A percentile compares a stretch with the other conserved stretches of the same genome.
These are phyloP conservation scores for Onychomys leucogaster DNA, from an alignment of 2,797 vertebrate genomes.

Conservation along the genomic window DNA sequence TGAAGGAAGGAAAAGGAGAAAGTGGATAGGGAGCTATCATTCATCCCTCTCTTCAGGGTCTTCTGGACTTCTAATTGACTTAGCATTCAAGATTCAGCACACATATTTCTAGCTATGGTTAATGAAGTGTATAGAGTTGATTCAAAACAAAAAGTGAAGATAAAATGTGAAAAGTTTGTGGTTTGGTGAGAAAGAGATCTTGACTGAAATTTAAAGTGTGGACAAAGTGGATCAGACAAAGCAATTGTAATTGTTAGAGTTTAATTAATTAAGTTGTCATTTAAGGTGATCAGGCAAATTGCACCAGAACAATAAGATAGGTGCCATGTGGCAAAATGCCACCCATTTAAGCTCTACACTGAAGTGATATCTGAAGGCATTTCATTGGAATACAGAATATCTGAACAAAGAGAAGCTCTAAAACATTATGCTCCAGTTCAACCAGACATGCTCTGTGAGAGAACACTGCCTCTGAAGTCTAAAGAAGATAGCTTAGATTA, in stretches of 20 bases:
- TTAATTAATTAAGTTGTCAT: neutral
- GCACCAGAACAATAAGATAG: neutral
- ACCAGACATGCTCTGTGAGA: fast-evolving
- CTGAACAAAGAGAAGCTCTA: neutral
- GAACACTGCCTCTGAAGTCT: neutral
- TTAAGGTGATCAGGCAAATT: neutral
- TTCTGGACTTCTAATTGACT: neutral
- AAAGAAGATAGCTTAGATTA: neutral
- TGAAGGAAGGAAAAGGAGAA: neutral
- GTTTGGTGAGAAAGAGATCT: neutral
- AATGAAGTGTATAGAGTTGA: neutral
- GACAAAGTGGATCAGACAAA: neutral
- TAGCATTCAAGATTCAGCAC: neutral
- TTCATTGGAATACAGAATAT: neutral
- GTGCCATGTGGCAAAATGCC: neutral
- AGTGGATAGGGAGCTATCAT: neutral
- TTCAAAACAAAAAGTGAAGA: neutral
- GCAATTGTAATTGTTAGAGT: neutral
- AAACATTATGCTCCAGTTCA: neutral
- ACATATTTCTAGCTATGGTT: too few species aligned
- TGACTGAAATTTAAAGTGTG: neutral
- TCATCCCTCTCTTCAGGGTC: neutral
- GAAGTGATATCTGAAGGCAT: neutral
- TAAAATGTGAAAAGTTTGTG: neutral
- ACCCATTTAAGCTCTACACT: neutral